phyloP scores from a whole-genome alignment of 2,113 vertebrate genomes.

The Pelecanus crispus region DNA sequence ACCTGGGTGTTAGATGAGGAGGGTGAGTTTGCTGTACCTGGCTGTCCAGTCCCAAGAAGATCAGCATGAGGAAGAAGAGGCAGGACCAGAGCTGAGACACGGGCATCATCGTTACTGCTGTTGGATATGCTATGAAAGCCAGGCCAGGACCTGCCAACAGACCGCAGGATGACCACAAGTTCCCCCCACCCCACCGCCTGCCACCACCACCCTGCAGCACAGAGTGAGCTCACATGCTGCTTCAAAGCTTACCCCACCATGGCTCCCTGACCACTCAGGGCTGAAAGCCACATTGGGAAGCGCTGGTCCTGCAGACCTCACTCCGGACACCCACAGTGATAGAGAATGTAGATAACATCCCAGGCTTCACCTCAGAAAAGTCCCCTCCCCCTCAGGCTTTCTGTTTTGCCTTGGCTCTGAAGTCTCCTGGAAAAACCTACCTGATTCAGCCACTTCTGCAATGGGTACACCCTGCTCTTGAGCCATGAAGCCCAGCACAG shows the following conservation, averaged over 20 bases:
- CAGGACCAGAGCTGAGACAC: conserved; percentile 86
- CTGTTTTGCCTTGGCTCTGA: not conserved
- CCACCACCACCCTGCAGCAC: not conserved
- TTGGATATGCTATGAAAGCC: conserved; percentile 85
- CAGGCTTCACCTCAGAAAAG: not conserved
- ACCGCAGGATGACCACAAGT: not conserved
- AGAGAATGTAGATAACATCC: not conserved
- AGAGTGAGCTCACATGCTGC: not conserved
- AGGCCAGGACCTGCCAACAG: conserved; percentile 81
- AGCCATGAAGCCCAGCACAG: conserved; percentile 84
- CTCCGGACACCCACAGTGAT: not conserved
- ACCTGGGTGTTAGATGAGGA: not conserved
- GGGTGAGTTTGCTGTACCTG: conserved; percentile 69
- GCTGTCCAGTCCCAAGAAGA: conserved; percentile 88
- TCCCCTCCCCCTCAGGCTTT: not conserved
- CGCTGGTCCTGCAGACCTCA: not conserved
- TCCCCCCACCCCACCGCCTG: not conserved
- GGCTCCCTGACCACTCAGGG: not conserved
- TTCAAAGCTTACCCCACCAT: not conserved
- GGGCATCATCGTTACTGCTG: conserved; percentile 85
- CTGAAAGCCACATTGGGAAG: not conserved
- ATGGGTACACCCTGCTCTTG: conserved; percentile 62
- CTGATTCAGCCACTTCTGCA: conserved; percentile 66
- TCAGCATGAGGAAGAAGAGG: conserved; percentile 92
- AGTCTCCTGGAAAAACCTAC: conserved; percentile 39